Base-by-base conservation (phyloP, 1,140 invertebrate species). In the Agrypnia vestita region DNA sequence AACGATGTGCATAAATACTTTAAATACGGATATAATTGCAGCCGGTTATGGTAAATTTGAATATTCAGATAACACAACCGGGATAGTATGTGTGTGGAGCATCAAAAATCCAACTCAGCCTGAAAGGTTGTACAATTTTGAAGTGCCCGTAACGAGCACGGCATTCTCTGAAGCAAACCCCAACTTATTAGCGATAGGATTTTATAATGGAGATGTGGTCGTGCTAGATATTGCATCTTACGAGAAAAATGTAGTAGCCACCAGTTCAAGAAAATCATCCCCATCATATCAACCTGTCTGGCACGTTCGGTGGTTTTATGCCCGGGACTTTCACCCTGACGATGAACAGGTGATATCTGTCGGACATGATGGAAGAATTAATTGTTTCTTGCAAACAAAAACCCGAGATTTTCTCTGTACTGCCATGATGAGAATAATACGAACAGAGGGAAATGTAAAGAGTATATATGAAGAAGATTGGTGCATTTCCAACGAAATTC, bases 71-170 rank as follows among this genome's bases (percentile, higher is more conserved):
- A 81, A 80, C 3, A 86, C 80, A 10, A 86, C 88, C 62, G 95
- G 96, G 0, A 83, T 94, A n/a, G 89, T 97, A 0, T 91, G 94
- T 61, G 89, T 97, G 80, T 97, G 95, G 94, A 93, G 92, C 80
- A 93, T 96, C 0, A 97, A 97, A 88, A 97, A 97, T 87, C 96
- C 96, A 0, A 92, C 92, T 10, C 93, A 94, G 84, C 96, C 96
- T 0, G 96, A 96, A 85, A 90, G 93, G 81, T 84, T 91, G 0
- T 96, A 93, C 84, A 78, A 87, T 9, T 96, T 96, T 80, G 84
- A 92, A 11, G 91, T 90, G 82, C 92, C 95, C 0, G 91, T 97
- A 0, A 94, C 95, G 19, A 91, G 92, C 51, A 86, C 97, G 0
- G 91, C 94, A 69, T 96, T 96, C 88, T 95, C 96, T 55, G 88